Evolutionary conservation across 1,140 invertebrate genomes (phyloP).

Genomic region (Achatina immaculata): DNA sequence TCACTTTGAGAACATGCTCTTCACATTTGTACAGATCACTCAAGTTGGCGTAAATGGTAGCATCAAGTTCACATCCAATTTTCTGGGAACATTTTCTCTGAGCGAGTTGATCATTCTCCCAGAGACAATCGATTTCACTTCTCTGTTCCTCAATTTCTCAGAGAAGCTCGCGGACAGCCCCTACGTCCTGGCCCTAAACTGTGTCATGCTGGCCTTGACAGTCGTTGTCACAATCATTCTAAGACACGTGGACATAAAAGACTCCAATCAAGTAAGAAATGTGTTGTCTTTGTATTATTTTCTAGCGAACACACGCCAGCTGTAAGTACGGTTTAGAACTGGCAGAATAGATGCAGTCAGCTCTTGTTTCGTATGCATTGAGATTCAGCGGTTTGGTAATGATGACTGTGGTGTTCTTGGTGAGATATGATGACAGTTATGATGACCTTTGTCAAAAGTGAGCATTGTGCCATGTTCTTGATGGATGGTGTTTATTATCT

Average conservation of each 20-base stretch:
- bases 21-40: slow-evolving; percentile 35
- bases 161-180: slow-evolving; percentile 46
- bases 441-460: too few relatives aligned
- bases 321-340: too few relatives aligned
- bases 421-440: too few relatives aligned
- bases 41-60: not conserved
- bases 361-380: too few relatives aligned
- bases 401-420: too few relatives aligned
- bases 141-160: slow-evolving; percentile 51
- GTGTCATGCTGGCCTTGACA: slow-evolving; percentile 34
- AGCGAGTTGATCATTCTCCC: slow-evolving; percentile 43
- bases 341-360: too few relatives aligned
- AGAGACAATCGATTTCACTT: slow-evolving; percentile 48
- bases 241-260: slow-evolving; percentile 40
- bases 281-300: too few relatives aligned
- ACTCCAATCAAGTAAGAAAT: slow-evolving; percentile 45
- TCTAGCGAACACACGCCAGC: too few relatives aligned
- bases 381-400: too few relatives aligned
- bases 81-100: slow-evolving; percentile 48
- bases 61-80: slow-evolving; percentile 47
- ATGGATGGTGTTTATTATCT: too few relatives aligned
- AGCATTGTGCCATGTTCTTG: too few relatives aligned
- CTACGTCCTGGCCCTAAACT: slow-evolving; percentile 45
- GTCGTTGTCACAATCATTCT: slow-evolving; percentile 39
- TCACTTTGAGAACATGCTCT: too few relatives aligned